Evolutionary conservation across 92 coral and sea anemone genomes (phyloP).

Genomic region (Montipora capitata): DNA sequence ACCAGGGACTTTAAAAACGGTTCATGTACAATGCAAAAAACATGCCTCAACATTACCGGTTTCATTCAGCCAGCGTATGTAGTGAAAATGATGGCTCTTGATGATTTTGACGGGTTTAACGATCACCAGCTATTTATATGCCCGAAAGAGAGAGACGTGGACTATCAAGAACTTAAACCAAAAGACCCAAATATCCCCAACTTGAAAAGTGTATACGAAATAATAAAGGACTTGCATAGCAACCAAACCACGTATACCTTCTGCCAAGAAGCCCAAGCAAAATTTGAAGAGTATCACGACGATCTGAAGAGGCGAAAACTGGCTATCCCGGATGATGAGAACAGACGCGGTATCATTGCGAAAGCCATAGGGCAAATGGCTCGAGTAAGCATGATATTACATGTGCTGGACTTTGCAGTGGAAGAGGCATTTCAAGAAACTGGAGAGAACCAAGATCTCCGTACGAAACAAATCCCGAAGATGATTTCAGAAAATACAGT

Average conservation of each 20-base stretch:
- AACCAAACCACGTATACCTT: conserved; percentile 35
- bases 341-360: too few relatives aligned
- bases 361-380: conserved; percentile 53
- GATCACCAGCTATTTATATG: conserved; percentile 57
- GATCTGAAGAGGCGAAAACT: conserved; percentile 57
- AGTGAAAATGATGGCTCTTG: conserved; percentile 27
- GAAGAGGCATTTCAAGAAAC: too few relatives aligned
- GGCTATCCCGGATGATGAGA: conserved; percentile 39
- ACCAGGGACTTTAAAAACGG: conserved; percentile 67
- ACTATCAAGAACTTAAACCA: conserved; percentile 29
- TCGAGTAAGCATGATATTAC: too few relatives aligned
- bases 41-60: conserved; percentile 69
- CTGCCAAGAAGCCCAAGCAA: conserved; percentile 48
- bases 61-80: conserved; percentile 73
- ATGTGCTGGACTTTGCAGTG: too few relatives aligned
- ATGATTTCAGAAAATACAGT: too few relatives aligned
- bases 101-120: conserved; percentile 43
- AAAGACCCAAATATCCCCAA: too few relatives aligned
- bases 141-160: conserved; percentile 59
- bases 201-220: conserved; percentile 45
- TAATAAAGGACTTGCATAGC: conserved; percentile 35
- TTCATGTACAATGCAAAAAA: conserved; percentile 50
- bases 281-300: conserved; percentile 46
- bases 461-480: too few relatives aligned
- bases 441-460: too few relatives aligned